Evolutionary conservation across 2,113 vertebrate genomes (phyloP), one percentile per base, ranked within the genome.

Genomic region (Ondatra zibethicus): DNA sequence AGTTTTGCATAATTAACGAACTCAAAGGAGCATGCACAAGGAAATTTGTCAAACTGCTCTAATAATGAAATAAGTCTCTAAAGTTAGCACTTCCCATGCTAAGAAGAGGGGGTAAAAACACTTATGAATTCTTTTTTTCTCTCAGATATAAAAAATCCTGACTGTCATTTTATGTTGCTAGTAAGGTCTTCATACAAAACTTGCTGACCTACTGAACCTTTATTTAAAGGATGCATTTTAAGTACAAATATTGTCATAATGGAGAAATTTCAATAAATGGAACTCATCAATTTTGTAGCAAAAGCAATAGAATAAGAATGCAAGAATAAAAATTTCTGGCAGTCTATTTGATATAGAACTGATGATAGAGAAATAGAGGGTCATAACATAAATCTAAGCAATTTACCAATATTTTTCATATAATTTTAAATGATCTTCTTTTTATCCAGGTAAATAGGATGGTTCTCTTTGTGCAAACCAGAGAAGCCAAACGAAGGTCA

Each of bases 1-100:
- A 42, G 3, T n/a, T 94, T 73, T 89, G 45, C 16, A 68, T 72
- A 89, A 78, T 92, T 47, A 97, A 92, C 82, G 17, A 96, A 90
- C 6, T 97, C 86, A 88, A 33, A 23, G 65, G 86, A 81, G 2
- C 11, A 23, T 14, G 36, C 27, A 42, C 36, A 47, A 39, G 58
- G 90, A 95, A 97, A 85, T 47, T 7, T 11, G 72, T 14, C 7
- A 63, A 39, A 77, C n/a, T 86, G 82, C 14, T 70, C 36, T 75
- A 93, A 96, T 72, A 73, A 73, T 97, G 93, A 96, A 88, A 78
- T 88, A 42, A 52, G 19, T 21, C 42, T 84, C 70, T 96, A 97
- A 91, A 84, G 8, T 16, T 95, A 14, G 3, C 17, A 87, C 82
- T 97, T 89, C 94, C 68, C 73, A 95, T 63, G 47, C 23, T 84